Evolutionary conservation across 2,888 invertebrate species (phyloP).

Genomic region (Metacarcinus magister): DNA sequence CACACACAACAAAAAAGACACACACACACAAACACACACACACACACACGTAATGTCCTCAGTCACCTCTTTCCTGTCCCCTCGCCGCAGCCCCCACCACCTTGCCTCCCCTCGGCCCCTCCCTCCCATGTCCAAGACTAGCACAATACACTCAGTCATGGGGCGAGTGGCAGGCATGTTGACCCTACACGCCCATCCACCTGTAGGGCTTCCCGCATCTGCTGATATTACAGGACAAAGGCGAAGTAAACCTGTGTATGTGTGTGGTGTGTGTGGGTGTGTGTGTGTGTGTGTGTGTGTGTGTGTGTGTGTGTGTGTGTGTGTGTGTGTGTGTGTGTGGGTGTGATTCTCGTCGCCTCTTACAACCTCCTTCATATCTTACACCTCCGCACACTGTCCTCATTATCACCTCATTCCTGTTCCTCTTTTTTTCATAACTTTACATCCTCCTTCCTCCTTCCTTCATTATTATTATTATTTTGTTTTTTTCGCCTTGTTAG

Average conservation of each 20-base stretch:
- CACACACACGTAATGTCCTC: slow-evolving; percentile 1
- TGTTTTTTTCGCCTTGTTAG: neutral
- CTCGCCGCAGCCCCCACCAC: too few species aligned
- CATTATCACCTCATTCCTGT: neutral
- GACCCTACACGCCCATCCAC: neutral
- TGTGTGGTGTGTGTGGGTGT: neutral
- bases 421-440: neutral
- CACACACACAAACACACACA: slow-evolving; percentile 40
- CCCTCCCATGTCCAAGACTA: neutral
- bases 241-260: neutral
- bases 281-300: neutral
- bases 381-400: neutral
- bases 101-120: neutral
- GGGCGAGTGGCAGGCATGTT: neutral
- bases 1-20: neutral
- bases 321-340: slow-evolving; percentile 44
- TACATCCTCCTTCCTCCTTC: neutral
- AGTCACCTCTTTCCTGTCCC: neutral
- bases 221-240: neutral
- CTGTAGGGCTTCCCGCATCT: neutral
- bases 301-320: neutral
- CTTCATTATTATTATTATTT: neutral
- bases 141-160: neutral
- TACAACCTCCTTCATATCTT: neutral
- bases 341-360: neutral